Conservation (phyloP, 2,797 vertebrate species). For the Gallirallus australis region DNA sequence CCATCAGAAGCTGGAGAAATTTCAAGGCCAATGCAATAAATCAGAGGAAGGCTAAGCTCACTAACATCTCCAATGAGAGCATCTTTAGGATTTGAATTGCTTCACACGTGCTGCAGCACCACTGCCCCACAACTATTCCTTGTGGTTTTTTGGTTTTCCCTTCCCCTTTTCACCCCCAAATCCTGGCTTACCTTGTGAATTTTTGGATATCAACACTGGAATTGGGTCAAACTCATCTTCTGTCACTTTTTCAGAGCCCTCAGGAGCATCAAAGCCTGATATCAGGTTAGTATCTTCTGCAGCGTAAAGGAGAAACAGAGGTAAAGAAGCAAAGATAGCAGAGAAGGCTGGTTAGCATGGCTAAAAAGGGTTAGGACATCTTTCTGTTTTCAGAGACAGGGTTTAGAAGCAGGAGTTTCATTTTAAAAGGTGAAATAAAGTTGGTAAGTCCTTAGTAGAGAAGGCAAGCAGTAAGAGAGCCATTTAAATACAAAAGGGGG, state of each 20-base stretch:
- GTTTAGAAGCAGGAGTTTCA: constrained; percentile 27
- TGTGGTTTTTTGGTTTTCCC: not conserved
- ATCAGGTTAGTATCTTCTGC: constrained; percentile 95
- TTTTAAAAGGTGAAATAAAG: constrained; percentile 55
- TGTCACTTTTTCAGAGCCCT: constrained; percentile 90
- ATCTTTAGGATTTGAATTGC: not conserved
- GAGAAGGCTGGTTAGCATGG: constrained; percentile 74
- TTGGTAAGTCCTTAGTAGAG: not conserved
- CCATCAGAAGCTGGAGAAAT: not conserved
- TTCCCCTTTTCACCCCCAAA: constrained; percentile 9
- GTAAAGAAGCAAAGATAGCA: constrained; percentile 82
- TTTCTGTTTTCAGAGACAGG: not conserved
- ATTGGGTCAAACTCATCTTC: constrained; percentile 99
- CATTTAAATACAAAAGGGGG: not conserved
- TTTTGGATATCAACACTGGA: constrained; percentile 98
- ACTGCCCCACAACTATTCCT: not conserved
- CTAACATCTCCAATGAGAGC: not conserved
- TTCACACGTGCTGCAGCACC: not conserved
- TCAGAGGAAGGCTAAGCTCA: not conserved
- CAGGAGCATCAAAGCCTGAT: constrained; percentile 90
- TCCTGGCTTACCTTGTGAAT: constrained; percentile 95
- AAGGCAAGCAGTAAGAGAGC: not conserved
- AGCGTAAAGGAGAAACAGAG: constrained; percentile 78
- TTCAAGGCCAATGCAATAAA: not conserved
- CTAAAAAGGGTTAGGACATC: constrained; percentile 32